Evolutionary conservation across 1,140 invertebrate species (phyloP), one percentile per base, ranked within the genome.

Genomic region (Trichoplusia ni): DNA sequence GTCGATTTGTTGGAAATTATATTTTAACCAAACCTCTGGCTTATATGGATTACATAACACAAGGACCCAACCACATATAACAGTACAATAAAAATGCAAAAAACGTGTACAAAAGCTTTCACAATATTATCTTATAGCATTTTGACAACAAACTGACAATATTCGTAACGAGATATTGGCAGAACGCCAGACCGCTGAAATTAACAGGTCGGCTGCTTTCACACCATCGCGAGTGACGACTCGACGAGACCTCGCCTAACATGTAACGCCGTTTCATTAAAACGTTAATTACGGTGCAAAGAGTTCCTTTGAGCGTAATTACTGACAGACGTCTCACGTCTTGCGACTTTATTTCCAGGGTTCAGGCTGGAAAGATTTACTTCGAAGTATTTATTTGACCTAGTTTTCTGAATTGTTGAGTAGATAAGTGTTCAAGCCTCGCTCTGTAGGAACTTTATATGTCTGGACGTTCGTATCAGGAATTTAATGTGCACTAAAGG

Each of bases 91-190:
- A 31, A 35, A 33, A 11, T 16, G 19, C 31, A 53, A n/a, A 19
- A 21, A 37, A 53, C 11, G 33, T 49, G 2, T 4, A 35, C 4
- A 35, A 53, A 19, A 35, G 13, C 31, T 35, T 35, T 27, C 13
- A 13, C 47, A 54, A 29, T 58, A 13, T 37, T 25, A 31, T 1
- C 31, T 31, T 18, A 31, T 38, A 27, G 33, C 25, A 44, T 44
- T 58, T 31, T 44, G 25, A 44, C 37, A 58, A 31, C 25, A 44
- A 19, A 29, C 54, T 58, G 54, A 42, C 54, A 58, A 44, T 44
- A 58, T 16, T 11, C 38, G 42, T 58, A 58, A 58, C 54, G 38
- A 31, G 4, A 11, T 31, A 44, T 58, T 58, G 54, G 54, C 54
- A 44, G 8, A 2, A 1, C 7, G 38, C 54, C 54, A 58, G 38